Evolutionary conservation across 2,888 invertebrate species (phyloP).

Genomic region (Mycalesis mineus): DNA sequence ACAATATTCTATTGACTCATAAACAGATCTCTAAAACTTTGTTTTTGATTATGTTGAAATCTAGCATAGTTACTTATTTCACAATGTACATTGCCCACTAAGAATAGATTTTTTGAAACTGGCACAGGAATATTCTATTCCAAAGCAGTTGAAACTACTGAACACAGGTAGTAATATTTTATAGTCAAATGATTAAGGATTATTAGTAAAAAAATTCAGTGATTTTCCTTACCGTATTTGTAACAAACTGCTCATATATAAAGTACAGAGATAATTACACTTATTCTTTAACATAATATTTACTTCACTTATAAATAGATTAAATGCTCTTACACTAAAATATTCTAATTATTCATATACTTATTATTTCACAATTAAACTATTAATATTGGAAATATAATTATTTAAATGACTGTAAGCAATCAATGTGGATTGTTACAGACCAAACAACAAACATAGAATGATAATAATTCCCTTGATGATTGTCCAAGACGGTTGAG

Average conservation of each 20-base stretch:
- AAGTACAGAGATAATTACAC: not conserved
- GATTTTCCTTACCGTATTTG: not conserved
- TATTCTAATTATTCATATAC: not conserved
- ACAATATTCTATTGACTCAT: too few species aligned
- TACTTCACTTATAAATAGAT: not conserved
- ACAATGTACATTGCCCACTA: too few species aligned
- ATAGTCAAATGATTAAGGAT: too few species aligned
- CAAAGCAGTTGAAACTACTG: too few species aligned
- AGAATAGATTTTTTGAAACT: too few species aligned
- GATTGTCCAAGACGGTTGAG: constrained; percentile 2
- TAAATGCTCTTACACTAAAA: not conserved
- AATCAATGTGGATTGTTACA: not conserved
- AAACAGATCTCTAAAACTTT: not conserved
- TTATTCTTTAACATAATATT: not conserved
- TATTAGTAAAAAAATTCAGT: too few species aligned
- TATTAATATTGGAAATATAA: not conserved
- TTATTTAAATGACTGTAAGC: not conserved
- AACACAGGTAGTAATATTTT: too few species aligned
- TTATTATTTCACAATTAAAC: not conserved
- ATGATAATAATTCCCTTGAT: not conserved
- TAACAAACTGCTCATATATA: not conserved
- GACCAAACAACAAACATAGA: not conserved
- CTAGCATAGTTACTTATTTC: too few species aligned
- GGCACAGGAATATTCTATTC: too few species aligned
- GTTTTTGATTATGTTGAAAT: too few species aligned